These are phyloP conservation scores for Periophthalmodon schlosseri DNA, from an alignment of 2,113 vertebrate species.

Conservation along the genomic window DNA sequence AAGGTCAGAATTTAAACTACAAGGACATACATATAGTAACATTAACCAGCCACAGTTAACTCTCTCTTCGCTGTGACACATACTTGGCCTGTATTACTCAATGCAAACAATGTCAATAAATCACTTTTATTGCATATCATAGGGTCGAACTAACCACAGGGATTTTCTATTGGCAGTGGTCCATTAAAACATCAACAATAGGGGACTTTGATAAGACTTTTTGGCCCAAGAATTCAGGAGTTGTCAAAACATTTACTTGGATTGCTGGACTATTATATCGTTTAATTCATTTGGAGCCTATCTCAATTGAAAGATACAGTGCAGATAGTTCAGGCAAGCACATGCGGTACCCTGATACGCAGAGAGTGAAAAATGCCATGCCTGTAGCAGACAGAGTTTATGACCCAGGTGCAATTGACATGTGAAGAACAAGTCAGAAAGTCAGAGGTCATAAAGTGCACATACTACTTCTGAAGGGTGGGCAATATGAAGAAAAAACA, in stretches of 20 bases:
- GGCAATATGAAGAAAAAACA: too few relatives aligned
- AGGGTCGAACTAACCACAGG: neutral
- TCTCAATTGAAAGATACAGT: neutral
- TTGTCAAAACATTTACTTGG: neutral
- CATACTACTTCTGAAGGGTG: neutral
- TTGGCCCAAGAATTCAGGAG: neutral
- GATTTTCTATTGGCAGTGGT: neutral
- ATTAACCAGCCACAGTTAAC: neutral
- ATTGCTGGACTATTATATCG: neutral
- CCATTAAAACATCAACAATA: conserved; percentile 3
- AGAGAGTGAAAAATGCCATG: neutral
- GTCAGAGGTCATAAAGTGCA: neutral
- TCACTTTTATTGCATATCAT: neutral
- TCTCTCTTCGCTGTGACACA: neutral
- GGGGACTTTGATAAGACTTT: neutral
- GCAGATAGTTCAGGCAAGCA: neutral
- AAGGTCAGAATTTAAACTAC: neutral
- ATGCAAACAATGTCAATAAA: neutral
- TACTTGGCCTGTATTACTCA: neutral
- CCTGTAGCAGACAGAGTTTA: neutral
- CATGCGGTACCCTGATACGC: neutral
- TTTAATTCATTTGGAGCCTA: neutral
- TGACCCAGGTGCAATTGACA: neutral
- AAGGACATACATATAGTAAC: neutral
- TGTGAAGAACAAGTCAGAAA: neutral